Conservation (phyloP, 2,888 invertebrate species). For the Rotaria socialis region DNA sequence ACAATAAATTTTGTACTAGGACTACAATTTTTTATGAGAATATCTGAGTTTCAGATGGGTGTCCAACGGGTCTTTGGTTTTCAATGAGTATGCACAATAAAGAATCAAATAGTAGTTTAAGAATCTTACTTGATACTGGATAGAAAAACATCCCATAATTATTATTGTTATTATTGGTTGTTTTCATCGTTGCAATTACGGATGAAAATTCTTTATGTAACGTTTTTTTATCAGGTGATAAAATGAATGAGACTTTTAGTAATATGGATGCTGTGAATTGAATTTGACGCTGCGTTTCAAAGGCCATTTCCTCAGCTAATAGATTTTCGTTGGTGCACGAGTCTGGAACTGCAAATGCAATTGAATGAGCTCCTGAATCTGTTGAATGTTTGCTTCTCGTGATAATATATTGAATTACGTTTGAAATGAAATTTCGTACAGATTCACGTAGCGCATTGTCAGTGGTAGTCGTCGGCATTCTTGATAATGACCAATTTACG, state of each 20-base stretch:
- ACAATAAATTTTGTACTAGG: too few relatives aligned
- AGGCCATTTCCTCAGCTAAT: not conserved
- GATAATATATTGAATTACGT: not conserved
- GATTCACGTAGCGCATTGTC: not conserved
- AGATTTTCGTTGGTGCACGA: not conserved
- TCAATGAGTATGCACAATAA: too few relatives aligned
- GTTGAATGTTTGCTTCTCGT: not conserved
- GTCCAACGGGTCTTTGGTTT: too few relatives aligned
- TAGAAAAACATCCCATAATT: not conserved
- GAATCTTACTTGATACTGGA: not conserved
- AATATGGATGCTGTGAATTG: not conserved
- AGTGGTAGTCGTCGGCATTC: not conserved
- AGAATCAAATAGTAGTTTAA: too few relatives aligned
- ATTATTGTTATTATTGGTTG: not conserved
- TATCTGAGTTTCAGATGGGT: too few relatives aligned
- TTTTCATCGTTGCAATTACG: not conserved
- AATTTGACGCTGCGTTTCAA: not conserved
- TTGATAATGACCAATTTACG: not conserved
- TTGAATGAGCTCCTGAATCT: not conserved
- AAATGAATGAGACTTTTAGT: not conserved
- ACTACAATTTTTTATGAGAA: too few relatives aligned
- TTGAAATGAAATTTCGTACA: not conserved
- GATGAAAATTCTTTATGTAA: not conserved
- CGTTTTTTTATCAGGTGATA: not conserved
- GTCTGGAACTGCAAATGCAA: slow-evolving; percentile 11